phyloP scores from a whole-genome alignment of 2,113 vertebrate genomes.

The Opisthocomus hoazin region DNA sequence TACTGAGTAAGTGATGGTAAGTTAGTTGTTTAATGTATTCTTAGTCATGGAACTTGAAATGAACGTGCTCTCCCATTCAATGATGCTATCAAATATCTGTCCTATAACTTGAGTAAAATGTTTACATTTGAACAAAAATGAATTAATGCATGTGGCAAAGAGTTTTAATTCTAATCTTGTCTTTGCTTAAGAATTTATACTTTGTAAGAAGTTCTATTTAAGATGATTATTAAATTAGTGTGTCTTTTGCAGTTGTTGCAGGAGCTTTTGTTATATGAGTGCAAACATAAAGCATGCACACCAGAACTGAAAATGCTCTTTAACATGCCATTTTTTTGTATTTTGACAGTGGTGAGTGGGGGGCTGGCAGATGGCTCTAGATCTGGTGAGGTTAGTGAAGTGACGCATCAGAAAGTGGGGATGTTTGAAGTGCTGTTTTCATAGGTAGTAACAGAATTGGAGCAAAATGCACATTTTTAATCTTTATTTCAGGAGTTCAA shows the following conservation, averaged over 20 bases:
- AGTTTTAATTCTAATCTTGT: not conserved
- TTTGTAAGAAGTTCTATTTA: not conserved
- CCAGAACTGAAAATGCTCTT: not conserved
- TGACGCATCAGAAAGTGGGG: not conserved
- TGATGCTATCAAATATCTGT: not conserved
- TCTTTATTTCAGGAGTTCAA: not conserved
- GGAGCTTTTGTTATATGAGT: not conserved
- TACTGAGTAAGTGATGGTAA: not conserved
- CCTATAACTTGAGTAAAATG: not conserved
- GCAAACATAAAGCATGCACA: not conserved
- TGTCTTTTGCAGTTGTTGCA: not conserved
- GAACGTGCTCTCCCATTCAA: not conserved
- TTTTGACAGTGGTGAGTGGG: not conserved
- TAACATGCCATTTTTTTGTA: not conserved
- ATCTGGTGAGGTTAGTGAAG: not conserved
- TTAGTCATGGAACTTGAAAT: not conserved
- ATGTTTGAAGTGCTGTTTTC: not conserved
- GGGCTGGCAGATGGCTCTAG: not conserved
- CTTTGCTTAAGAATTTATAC: not conserved
- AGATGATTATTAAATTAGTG: not conserved
- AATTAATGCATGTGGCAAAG: not conserved
- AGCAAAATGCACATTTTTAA: not conserved
- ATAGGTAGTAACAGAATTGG: not conserved
- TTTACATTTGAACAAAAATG: not conserved
- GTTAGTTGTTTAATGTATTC: not conserved